Base-by-base conservation (phyloP, 1,140 invertebrate genomes). In the Gryon sp. region DNA sequence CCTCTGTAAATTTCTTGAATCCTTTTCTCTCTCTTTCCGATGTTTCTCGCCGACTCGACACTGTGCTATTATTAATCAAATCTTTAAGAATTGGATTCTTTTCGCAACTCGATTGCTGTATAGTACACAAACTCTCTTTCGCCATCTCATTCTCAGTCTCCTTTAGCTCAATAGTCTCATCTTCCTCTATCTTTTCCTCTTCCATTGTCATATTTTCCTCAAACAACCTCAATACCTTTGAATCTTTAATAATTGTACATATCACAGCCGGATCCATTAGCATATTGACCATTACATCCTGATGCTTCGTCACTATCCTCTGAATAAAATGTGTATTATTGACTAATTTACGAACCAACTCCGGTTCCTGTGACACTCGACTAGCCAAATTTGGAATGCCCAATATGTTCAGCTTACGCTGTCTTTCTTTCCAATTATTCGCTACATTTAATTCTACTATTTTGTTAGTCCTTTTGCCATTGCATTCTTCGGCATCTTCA, bases 71-170 rank as follows among this genome's bases (percentile, higher is more conserved):
- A 8, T 80, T 88, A 28, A 88, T 89, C 6, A 89, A 80, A 74
- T 87, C 83, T 1, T 82, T 85, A 9, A 89, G 48, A 36, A 89
- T 86, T 5, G 85, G 84, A 82, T 87, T 87, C 32, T 87, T 55
- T 20, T 78, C 76, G n/a, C 41, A 45, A 4, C 73, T 32, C 2
- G 52, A 45, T 9, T 52, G 41, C 8, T 60, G 60, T 7, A 60
- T 11, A 9, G n/a, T 8, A 15, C 43, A 60, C 11, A 32, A 52
- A 32, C 12, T 19, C 26, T 34, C 20, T 11, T n/a, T n/a, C n/a
- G n/a, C n/a, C n/a, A n/a, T 4, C 8, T 32, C 2, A 1, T 11
- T 11, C 24, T 20, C 5, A 4, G 4, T 26, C 14, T 18, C 45
- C 34, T 50, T 12, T 14, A 2, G 32, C 2, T 34, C n/a, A 28